These are phyloP conservation scores for Eremobia ochroleuca DNA, from an alignment of 2,888 invertebrate species.

Conservation along the genomic window DNA sequence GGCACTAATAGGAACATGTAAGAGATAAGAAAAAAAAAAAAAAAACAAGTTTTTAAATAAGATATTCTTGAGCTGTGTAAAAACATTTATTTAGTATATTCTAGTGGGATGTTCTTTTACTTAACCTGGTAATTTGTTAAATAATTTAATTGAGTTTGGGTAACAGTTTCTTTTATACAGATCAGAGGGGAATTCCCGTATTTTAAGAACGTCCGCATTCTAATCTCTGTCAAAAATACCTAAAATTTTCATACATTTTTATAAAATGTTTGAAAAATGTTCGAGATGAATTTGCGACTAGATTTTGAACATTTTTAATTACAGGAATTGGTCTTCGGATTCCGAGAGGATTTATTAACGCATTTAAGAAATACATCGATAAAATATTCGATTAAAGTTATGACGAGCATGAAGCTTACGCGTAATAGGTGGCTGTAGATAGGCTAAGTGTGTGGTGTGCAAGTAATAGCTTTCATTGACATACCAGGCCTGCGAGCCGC, in stretches of 20 bases:
- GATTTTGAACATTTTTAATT: background rate
- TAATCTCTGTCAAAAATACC: background rate
- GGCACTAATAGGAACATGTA: background rate
- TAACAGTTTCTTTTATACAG: background rate
- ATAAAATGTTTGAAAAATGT: background rate
- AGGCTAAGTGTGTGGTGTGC: slow-evolving; percentile 73
- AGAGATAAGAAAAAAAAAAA: background rate
- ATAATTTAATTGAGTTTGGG: background rate
- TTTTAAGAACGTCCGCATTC: background rate
- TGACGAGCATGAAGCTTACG: slow-evolving; percentile 27
- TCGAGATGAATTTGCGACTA: background rate
- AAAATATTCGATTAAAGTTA: slow-evolving; percentile 72
- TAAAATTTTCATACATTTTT: background rate
- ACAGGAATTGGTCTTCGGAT: background rate
- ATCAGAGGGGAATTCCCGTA: background rate
- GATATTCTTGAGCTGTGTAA: background rate
- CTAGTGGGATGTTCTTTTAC: background rate
- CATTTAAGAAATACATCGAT: slow-evolving; percentile 45
- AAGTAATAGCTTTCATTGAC: slow-evolving; percentile 89
- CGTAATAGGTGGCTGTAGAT: slow-evolving; percentile 58
- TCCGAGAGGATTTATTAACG: background rate
- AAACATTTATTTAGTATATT: background rate
- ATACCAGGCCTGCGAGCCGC: slow-evolving; percentile 78
- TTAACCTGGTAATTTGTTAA: background rate
- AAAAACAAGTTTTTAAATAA: background rate